phyloP scores from a whole-genome alignment of 2,888 invertebrate genomes.

The Serrognathus titanus region DNA sequence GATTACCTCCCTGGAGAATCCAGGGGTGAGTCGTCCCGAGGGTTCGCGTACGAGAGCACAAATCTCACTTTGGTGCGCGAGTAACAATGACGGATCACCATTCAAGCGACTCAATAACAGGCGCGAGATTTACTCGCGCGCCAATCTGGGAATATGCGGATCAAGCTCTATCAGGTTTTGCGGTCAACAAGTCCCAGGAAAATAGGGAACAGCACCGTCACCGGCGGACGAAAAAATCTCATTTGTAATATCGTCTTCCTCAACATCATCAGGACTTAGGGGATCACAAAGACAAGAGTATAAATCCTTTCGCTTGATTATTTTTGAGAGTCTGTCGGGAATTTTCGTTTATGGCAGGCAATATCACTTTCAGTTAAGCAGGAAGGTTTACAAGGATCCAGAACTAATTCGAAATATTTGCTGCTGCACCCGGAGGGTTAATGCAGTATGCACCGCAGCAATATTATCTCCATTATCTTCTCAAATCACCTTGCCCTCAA shows the following conservation, averaged over 20 bases:
- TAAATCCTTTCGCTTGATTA: too few relatives aligned
- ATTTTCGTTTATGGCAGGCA: too few relatives aligned
- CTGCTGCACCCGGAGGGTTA: too few relatives aligned
- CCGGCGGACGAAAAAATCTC: background rate
- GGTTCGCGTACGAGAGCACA: slow-evolving; percentile 28
- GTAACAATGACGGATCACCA: slow-evolving; percentile 32
- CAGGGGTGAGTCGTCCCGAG: background rate
- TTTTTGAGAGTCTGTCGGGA: too few relatives aligned
- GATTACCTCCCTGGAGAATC: background rate
- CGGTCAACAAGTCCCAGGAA: background rate
- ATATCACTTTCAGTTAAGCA: too few relatives aligned
- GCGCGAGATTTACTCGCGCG: background rate
- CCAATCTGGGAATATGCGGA: background rate
- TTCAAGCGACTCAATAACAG: background rate
- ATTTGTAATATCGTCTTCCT: background rate
- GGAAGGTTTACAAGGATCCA: too few relatives aligned
- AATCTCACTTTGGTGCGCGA: slow-evolving; percentile 39
- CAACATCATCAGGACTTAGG: too few relatives aligned
- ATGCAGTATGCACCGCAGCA: too few relatives aligned
- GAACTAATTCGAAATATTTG: too few relatives aligned
- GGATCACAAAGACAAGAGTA: too few relatives aligned
- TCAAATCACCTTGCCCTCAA: too few relatives aligned
- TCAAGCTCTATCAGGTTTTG: background rate
- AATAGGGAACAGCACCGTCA: background rate
- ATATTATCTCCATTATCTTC: too few relatives aligned